These are phyloP conservation scores for Eulemur albifrons DNA, from an alignment of 2,797 vertebrate genomes.

Conservation along the genomic window DNA sequence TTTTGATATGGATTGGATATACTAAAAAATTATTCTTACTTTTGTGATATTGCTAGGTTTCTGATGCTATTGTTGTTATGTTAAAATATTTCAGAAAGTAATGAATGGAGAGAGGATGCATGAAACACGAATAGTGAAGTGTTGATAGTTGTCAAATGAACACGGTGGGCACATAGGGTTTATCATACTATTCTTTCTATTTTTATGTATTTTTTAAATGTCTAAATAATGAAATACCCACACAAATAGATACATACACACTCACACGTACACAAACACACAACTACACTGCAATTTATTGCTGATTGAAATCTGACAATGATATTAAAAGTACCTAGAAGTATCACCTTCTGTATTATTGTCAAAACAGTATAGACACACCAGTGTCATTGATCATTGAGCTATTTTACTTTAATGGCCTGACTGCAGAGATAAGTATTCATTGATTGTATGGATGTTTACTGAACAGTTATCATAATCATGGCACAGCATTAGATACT, in stretches of 20 bases:
- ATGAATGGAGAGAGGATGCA: not conserved
- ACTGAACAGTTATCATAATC: not conserved
- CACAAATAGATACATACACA: not conserved
- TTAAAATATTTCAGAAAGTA: not conserved
- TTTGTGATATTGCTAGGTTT: not conserved
- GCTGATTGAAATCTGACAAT: not conserved
- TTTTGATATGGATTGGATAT: not conserved
- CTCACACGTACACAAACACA: not conserved
- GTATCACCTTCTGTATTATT: not conserved
- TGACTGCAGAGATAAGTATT: not conserved
- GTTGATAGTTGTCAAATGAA: not conserved
- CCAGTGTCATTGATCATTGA: not conserved
- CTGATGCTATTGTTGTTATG: not conserved
- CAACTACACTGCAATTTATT: not conserved
- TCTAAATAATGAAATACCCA: not conserved
- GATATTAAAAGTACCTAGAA: not conserved
- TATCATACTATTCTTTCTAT: not conserved
- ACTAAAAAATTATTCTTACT: not conserved
- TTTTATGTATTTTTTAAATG: not conserved
- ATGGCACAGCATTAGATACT: not conserved
- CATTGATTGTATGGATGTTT: not conserved
- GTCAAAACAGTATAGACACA: not conserved
- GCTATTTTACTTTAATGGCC: not conserved
- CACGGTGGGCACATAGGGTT: not conserved
- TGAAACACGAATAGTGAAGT: not conserved